A percentile compares a stretch with the other conserved stretches of the same genome.
These are phyloP conservation scores for Pedionomus torquatus DNA, from an alignment of 2,113 vertebrate genomes.

Conservation along the genomic window DNA sequence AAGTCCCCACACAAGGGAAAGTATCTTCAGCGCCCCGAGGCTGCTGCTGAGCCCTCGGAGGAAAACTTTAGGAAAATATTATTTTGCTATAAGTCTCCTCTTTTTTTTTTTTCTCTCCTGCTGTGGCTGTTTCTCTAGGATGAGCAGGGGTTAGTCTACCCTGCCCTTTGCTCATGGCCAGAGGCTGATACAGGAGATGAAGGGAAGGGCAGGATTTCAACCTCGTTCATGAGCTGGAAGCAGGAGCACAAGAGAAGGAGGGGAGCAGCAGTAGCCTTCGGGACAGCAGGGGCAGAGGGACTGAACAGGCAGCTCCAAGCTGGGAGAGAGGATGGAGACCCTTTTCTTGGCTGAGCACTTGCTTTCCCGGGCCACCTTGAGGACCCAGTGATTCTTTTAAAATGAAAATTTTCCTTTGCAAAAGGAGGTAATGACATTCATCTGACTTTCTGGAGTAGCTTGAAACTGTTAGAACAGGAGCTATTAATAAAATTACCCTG, in stretches of 20 bases:
- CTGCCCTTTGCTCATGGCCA: accelerated
- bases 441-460: neutral
- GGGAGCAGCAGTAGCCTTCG: neutral
- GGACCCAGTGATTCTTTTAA: neutral
- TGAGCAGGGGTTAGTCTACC: neutral
- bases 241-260: neutral
- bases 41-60: neutral
- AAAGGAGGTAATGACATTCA: neutral
- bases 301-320: neutral
- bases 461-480: neutral
- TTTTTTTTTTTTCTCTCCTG: neutral
- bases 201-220: neutral
- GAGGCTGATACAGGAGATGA: neutral
- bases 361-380: neutral
- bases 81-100: neutral
- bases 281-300: neutral
- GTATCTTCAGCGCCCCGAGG: neutral
- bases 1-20: neutral
- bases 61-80: neutral
- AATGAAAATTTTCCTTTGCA: neutral
- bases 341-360: neutral
- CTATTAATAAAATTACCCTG: neutral
- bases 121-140: neutral
- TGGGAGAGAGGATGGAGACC: neutral
- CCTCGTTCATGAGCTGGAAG: accelerated